Evolutionary conservation across 1,140 invertebrate species (phyloP).

Genomic region (Kradibia gibbosae): DNA sequence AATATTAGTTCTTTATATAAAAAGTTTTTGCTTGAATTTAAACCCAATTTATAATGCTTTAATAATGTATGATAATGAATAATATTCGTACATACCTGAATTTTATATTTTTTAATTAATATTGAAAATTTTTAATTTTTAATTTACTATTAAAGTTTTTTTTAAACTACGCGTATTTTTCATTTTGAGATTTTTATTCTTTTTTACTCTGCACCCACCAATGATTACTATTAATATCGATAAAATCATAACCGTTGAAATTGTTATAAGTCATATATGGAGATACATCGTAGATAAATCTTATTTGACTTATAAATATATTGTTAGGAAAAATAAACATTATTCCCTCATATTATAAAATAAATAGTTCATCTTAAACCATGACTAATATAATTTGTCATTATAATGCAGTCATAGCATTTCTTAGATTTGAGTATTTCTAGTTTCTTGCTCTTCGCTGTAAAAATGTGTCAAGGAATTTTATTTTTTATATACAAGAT

Average conservation of each 20-base stretch:
- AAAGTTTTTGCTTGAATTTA: too few species aligned
- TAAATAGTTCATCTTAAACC: neutral
- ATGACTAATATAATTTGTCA: neutral
- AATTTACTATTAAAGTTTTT: too few species aligned
- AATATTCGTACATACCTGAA: too few species aligned
- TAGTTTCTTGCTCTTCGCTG: neutral
- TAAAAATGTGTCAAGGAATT: neutral
- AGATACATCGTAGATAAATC: neutral
- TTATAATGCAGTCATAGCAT: neutral
- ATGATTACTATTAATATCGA: neutral
- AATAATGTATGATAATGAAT: too few species aligned
- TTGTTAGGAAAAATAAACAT: neutral
- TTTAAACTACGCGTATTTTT: too few species aligned
- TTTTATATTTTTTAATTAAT: too few species aligned
- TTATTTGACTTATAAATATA: slow-evolving; percentile 1
- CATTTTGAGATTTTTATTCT: too few species aligned
- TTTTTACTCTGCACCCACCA: neutral
- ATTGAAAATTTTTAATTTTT: too few species aligned
- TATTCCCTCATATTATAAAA: neutral
- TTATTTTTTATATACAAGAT: neutral
- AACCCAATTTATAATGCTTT: too few species aligned
- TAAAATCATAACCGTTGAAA: neutral
- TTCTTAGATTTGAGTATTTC: neutral
- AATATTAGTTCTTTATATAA: too few species aligned
- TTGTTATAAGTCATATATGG: neutral